Percentiles rank a stretch among this genome's conserved stretches.
Evolutionary conservation across 2,888 invertebrate genomes (phyloP).

Genomic region (Cyrtodaria siliqua): DNA sequence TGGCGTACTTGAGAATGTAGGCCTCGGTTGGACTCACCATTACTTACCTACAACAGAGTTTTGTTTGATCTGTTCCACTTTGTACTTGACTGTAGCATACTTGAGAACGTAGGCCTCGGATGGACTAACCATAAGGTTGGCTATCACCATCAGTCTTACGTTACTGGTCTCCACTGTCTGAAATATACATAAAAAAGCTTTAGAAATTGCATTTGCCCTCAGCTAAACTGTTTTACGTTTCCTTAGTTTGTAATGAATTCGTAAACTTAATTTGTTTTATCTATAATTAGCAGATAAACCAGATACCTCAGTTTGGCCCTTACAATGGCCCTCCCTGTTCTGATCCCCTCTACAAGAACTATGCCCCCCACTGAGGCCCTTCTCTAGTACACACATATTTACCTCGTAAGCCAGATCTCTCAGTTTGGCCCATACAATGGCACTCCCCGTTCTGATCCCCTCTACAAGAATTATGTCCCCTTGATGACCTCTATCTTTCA

Average conservation of each 20-base stretch:
- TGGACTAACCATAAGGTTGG: constrained; percentile 97
- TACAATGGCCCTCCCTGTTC: no score
- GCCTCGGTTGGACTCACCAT: no score
- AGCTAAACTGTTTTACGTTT: no score
- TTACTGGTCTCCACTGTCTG: constrained; percentile 72
- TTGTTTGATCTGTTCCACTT: no score
- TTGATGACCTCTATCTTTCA: constrained; percentile 91
- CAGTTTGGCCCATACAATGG: constrained; percentile 89
- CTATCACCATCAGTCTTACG: constrained; percentile 92
- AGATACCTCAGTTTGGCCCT: constrained; percentile 84
- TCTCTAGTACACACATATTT: constrained; percentile 12
- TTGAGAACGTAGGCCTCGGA: no score
- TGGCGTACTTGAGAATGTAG: no score
- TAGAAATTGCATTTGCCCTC: no score
- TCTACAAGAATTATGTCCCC: constrained; percentile 95
- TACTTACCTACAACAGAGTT: no score
- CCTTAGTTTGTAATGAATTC: no score
- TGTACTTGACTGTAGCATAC: no score
- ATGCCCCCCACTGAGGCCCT: constrained; percentile 93
- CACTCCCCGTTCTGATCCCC: constrained; percentile 94
- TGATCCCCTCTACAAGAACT: constrained; percentile 94
- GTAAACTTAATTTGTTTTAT: no score
- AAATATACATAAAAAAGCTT: constrained; percentile 12
- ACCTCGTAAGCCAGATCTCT: constrained; percentile 84
- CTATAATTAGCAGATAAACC: constrained; percentile 84